Evolutionary conservation across 2,888 invertebrate genomes (phyloP), one percentile per base, ranked within the genome.

Genomic region (Leucozona laternaria): DNA sequence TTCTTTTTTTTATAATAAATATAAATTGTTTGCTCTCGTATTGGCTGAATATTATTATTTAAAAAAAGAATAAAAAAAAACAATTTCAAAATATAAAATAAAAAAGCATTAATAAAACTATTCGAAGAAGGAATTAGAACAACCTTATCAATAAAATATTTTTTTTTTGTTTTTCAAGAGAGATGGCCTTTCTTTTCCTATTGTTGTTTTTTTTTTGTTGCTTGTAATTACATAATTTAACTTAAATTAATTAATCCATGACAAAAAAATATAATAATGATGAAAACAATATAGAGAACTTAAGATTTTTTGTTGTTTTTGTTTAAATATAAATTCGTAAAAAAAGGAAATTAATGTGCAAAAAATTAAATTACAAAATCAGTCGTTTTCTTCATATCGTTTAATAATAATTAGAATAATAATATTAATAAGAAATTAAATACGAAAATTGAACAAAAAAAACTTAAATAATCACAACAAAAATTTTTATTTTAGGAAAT

Each of bases 391-490:
- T 77, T 81, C 68, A 81, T 37, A 40, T 81, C 37, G 76, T 71
- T 72, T 81, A 37, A 68, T 40, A 17, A 31, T 64, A 11, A 53
- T 53, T 28, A 75, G 15, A 50, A 43, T 55, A 55, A 40, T 60
- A 57, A 45, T 48, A 62, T 31, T 62, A 55, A 64, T 62, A 55
- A 72, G 40, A 58, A 58, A 66, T 34, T 55, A 77, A 62, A 73
- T 68, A 73, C 62, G 55, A 68, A 53, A 73, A 70, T 66, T 48
- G 20, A 66, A 53, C 53, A 28, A 50, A 57, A 70, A 73, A 73
- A 73, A 70, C 57, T 85, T 79, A 79, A 73, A 86, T 75, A 86
- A 82, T 86, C 82, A 86, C 82, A 86, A 82, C 78, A 71, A 79
- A 81, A 72, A 66, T 28, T 62, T 57, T 22, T 62, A 45, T 72